phyloP scores from a whole-genome alignment of 2,113 vertebrate species.

The Tauraco erythrolophus region DNA sequence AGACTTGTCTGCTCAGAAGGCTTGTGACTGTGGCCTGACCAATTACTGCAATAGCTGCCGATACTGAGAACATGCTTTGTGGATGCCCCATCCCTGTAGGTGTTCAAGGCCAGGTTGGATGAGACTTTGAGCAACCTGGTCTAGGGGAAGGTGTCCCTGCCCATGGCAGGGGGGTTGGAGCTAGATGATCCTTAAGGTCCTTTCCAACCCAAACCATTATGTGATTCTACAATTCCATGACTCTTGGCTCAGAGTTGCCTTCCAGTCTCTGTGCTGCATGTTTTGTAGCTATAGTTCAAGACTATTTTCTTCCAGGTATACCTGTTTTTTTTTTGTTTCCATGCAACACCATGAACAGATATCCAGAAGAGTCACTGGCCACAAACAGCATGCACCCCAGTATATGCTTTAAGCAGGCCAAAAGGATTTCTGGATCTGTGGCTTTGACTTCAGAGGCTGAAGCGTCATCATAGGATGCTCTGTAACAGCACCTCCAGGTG shows the following conservation, averaged over 20 bases:
- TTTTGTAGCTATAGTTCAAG: not conserved
- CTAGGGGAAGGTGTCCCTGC: too few species aligned
- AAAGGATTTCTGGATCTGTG: not conserved
- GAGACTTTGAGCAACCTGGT: too few species aligned
- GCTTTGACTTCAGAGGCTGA: not conserved
- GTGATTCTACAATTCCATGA: too few species aligned
- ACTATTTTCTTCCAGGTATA: not conserved
- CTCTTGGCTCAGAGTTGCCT: not conserved
- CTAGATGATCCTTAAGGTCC: too few species aligned
- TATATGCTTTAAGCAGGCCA: not conserved
- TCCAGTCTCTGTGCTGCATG: not conserved
- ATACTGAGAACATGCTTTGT: not conserved
- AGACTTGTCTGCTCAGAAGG: not conserved
- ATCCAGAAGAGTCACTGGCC: not conserved
- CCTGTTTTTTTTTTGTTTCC: not conserved
- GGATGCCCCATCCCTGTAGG: too few species aligned
- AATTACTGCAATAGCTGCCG: not conserved
- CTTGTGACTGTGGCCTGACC: not conserved
- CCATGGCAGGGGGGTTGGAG: too few species aligned
- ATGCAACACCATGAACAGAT: not conserved
- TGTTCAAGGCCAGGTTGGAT: too few species aligned
- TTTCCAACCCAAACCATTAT: too few species aligned
- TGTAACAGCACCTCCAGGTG: not conserved
- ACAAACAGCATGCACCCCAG: not conserved
- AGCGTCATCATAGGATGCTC: not conserved